Conservation (phyloP, 53 echinoderm and acorn worm genomes). For the Echinometra lucunter region DNA sequence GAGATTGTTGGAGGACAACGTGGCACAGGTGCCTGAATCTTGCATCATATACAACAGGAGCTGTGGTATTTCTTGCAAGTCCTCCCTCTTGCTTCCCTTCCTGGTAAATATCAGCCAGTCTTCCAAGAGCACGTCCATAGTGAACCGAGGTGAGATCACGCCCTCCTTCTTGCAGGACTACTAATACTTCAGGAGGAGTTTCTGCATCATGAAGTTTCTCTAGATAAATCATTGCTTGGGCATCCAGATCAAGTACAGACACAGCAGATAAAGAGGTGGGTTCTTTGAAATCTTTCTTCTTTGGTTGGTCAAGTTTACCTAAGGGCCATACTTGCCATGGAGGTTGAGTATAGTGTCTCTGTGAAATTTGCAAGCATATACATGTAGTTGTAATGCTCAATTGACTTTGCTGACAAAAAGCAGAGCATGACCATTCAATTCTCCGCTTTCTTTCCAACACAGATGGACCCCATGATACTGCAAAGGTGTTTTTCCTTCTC, state of each 20-base stretch:
- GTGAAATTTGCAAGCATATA: not conserved
- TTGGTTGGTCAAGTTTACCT: slow-evolving; percentile 46
- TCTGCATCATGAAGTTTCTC: slow-evolving; percentile 65
- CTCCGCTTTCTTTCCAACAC: not conserved
- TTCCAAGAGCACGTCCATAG: slow-evolving; percentile 69
- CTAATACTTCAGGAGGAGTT: slow-evolving; percentile 40
- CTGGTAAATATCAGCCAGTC: slow-evolving; percentile 70
- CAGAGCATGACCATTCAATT: not conserved
- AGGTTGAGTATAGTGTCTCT: slow-evolving; percentile 21
- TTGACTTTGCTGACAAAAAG: not conserved
- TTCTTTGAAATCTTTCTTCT: slow-evolving; percentile 52
- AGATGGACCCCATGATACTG: not conserved
- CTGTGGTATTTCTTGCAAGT: not conserved
- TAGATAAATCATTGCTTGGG: slow-evolving; percentile 31
- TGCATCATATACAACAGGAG: slow-evolving; percentile 57
- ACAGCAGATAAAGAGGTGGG: slow-evolving; percentile 20
- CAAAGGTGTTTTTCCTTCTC: not conserved
- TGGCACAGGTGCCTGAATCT: slow-evolving; percentile 69
- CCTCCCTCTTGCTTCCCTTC: not conserved
- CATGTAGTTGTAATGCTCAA: not conserved
- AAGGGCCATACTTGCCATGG: slow-evolving; percentile 49
- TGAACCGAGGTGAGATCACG: slow-evolving; percentile 68
- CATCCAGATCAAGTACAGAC: slow-evolving; percentile 33
- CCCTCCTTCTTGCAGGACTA: slow-evolving; percentile 44
- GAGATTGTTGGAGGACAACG: slow-evolving; percentile 67